Evolutionary conservation across 2,113 vertebrate species (phyloP).

Genomic region (Gobiocypris rarus): DNA sequence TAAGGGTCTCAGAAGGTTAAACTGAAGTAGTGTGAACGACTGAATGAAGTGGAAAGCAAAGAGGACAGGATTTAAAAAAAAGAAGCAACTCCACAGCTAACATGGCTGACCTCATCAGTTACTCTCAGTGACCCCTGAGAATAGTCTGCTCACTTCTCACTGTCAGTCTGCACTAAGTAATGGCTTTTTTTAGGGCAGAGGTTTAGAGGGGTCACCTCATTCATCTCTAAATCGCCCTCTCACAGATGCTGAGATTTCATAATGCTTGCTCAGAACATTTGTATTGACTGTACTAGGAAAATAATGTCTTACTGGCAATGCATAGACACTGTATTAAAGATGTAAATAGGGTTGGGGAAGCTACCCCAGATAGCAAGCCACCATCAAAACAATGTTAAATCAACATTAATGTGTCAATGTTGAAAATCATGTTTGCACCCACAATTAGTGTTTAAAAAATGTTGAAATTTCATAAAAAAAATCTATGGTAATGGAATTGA

Average conservation of each 20-base stretch:
- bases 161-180: slow-evolving; percentile 11
- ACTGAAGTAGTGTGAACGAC: neutral
- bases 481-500: too few species aligned
- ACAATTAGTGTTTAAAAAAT: too few species aligned
- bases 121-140: slow-evolving; percentile 28
- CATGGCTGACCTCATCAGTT: slow-evolving; percentile 21
- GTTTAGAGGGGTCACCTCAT: neutral
- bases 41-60: slow-evolving; percentile 28
- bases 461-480: too few species aligned
- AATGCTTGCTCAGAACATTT: neutral
- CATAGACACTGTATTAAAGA: neutral
- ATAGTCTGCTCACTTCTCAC: slow-evolving; percentile 14
- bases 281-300: neutral
- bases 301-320: neutral
- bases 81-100: neutral
- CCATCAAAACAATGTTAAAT: too few species aligned
- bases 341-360: neutral
- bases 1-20: slow-evolving; percentile 19
- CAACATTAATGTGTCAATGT: too few species aligned
- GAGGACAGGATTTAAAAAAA: neutral
- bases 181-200: slow-evolving; percentile 22
- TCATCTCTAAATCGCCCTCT: neutral
- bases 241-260: neutral
- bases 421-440: too few species aligned
- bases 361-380: neutral